These are phyloP conservation scores for Melopsittacus undulatus DNA, from an alignment of 2,797 vertebrate species.

Conservation along the genomic window DNA sequence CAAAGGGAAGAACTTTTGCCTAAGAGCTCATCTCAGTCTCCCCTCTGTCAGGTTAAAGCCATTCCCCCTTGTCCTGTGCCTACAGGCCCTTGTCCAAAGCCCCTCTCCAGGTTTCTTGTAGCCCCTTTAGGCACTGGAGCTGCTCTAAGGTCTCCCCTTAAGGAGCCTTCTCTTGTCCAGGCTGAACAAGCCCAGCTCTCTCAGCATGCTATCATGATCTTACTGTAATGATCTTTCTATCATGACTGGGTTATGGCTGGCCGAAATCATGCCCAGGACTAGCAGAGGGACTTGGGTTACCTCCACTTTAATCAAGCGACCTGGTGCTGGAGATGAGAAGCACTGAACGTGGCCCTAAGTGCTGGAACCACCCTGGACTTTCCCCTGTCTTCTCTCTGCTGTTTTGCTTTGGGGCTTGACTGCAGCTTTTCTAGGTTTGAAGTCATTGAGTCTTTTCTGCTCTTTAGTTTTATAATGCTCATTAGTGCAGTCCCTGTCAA, in stretches of 20 bases:
- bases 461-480: slow-evolving; percentile 21
- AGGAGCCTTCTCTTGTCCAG: not conserved
- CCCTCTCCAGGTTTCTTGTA: not conserved
- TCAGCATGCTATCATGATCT: not conserved
- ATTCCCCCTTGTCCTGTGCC: no score
- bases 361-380: not conserved
- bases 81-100: no score
- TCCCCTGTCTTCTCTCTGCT: not conserved
- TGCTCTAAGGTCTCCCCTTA: not conserved
- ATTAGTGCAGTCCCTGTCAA: slow-evolving; percentile 13
- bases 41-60: no score
- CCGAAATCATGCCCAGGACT: not conserved
- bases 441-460: not conserved
- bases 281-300: not conserved
- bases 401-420: not conserved
- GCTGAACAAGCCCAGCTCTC: not conserved
- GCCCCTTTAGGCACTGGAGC: not conserved
- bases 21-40: no score
- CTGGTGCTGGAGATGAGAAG: not conserved
- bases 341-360: not conserved
- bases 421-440: not conserved
- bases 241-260: rapidly evolving
- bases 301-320: not conserved
- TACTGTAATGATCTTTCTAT: not conserved
- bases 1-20: no score